These are phyloP conservation scores for Ctenopoma kingsleyae DNA, from an alignment of 2,797 vertebrate genomes.

Conservation along the genomic window DNA sequence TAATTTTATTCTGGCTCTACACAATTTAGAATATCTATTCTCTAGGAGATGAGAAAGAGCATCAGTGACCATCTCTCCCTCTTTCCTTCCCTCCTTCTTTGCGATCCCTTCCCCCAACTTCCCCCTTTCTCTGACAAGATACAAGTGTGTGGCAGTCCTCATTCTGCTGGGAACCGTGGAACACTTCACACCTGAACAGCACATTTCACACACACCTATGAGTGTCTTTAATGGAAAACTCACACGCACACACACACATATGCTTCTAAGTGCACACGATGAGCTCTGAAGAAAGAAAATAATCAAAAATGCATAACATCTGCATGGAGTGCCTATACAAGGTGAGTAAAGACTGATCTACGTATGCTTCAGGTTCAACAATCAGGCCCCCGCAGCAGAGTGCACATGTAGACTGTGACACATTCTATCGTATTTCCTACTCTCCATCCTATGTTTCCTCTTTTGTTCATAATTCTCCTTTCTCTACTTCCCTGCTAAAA, in stretches of 20 bases:
- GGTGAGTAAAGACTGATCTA: slow-evolving; percentile 5
- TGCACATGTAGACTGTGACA: slow-evolving; percentile 9
- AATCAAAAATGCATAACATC: slow-evolving; percentile 18
- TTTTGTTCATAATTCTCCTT: slow-evolving; percentile 44
- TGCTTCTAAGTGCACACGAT: slow-evolving; percentile 3
- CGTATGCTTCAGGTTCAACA: background rate
- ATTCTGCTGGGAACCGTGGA: slow-evolving; percentile 55
- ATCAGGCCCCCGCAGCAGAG: slow-evolving; percentile 1
- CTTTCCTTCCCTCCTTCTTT: slow-evolving; percentile 1
- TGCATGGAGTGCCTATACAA: background rate
- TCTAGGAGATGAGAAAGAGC: slow-evolving; percentile 14
- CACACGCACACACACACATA: slow-evolving; percentile 14
- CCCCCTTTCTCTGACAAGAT: slow-evolving; percentile 10
- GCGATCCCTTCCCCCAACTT: background rate
- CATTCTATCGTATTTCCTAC: slow-evolving; percentile 6
- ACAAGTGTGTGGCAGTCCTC: slow-evolving; percentile 32
- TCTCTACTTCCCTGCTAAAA: slow-evolving; percentile 24
- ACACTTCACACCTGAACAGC: slow-evolving; percentile 72
- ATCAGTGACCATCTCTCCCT: slow-evolving; percentile 12
- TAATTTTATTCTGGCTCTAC: slow-evolving; percentile 8
- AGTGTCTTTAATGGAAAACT: slow-evolving; percentile 56
- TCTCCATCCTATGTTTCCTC: background rate
- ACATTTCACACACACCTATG: slow-evolving; percentile 70
- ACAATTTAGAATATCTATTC: slow-evolving; percentile 28
- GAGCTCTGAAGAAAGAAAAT: slow-evolving; percentile 19